Conservation (phyloP, 2,888 invertebrate species). For the Diplazon laetatorius region DNA sequence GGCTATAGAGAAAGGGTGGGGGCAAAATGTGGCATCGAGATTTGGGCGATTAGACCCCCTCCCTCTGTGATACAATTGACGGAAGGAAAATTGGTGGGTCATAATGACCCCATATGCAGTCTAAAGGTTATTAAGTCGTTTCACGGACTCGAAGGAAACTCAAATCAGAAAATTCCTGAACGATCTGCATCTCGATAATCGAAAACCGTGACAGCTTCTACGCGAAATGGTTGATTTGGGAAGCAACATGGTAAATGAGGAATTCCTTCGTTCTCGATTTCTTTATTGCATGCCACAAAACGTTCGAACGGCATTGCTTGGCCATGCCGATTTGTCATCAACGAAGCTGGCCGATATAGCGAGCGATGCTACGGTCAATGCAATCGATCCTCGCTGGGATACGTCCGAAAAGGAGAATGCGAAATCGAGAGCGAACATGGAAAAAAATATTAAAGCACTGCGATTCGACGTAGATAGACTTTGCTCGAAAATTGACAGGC, state of each 20-base stretch:
- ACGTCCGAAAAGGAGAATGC: no score
- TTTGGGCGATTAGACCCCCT: no score
- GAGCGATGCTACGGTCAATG: background rate
- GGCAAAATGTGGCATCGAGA: no score
- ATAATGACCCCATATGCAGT: no score
- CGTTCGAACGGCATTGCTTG: slow-evolving; percentile 22
- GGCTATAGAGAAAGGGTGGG: no score
- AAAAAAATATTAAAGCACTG: background rate
- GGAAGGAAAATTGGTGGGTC: no score
- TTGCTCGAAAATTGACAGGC: background rate
- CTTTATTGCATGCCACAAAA: slow-evolving; percentile 53
- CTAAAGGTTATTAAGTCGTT: no score
- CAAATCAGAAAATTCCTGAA: slow-evolving; percentile 53
- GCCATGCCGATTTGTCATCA: slow-evolving; percentile 20
- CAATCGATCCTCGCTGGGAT: background rate
- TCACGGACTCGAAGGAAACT: slow-evolving; percentile 53
- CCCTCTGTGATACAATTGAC: no score
- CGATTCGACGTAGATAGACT: no score
- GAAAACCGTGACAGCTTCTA: slow-evolving; percentile 61
- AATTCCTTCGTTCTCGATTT: slow-evolving; percentile 59
- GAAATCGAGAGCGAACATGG: no score
- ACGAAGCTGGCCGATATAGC: slow-evolving; percentile 48
- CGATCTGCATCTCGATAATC: slow-evolving; percentile 54
- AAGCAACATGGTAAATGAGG: slow-evolving; percentile 50
- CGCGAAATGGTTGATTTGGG: slow-evolving; percentile 59